Evolutionary conservation across 2,888 invertebrate species (phyloP).

Genomic region (Hemicrepidius hirtus): DNA sequence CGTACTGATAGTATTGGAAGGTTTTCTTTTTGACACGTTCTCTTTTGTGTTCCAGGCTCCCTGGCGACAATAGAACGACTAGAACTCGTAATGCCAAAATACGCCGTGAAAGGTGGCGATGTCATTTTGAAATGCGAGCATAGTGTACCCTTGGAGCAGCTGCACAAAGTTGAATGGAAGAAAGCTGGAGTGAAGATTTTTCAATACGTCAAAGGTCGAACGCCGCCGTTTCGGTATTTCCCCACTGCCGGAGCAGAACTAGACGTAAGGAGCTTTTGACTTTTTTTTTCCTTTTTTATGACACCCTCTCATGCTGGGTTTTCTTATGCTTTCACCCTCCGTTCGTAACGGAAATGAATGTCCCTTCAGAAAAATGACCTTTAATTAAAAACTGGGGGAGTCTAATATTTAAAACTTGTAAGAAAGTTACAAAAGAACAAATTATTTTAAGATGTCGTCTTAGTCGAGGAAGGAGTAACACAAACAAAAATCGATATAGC

Average conservation of each 20-base stretch:
- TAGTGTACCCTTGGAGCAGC: conserved; percentile 82
- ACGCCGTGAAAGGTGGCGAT: conserved; percentile 82
- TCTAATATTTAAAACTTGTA: not conserved
- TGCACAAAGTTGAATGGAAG: conserved; percentile 87
- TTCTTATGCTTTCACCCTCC: conserved; percentile 1
- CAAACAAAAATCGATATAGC: too few species aligned
- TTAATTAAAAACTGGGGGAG: not conserved
- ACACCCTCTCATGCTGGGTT: not conserved
- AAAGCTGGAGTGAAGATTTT: conserved; percentile 84
- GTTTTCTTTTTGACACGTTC: conserved; percentile 16
- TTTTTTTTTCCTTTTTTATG: conserved; percentile 20
- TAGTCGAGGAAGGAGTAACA: too few species aligned
- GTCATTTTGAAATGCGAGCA: conserved; percentile 85
- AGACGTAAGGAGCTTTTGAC: conserved; percentile 78
- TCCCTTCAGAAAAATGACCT: conserved; percentile 10
- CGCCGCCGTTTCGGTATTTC: conserved; percentile 82
- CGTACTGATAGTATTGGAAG: conserved; percentile 9
- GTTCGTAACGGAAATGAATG: not conserved
- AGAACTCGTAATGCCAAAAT: conserved; percentile 74
- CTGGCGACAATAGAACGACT: conserved; percentile 68
- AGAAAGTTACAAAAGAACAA: too few species aligned
- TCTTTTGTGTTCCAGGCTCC: conserved; percentile 63
- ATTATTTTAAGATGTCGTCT: too few species aligned
- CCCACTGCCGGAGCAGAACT: conserved; percentile 83
- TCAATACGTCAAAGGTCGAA: conserved; percentile 86